Conservation (phyloP, 1,140 invertebrate species). For the Cylas formicarius region DNA sequence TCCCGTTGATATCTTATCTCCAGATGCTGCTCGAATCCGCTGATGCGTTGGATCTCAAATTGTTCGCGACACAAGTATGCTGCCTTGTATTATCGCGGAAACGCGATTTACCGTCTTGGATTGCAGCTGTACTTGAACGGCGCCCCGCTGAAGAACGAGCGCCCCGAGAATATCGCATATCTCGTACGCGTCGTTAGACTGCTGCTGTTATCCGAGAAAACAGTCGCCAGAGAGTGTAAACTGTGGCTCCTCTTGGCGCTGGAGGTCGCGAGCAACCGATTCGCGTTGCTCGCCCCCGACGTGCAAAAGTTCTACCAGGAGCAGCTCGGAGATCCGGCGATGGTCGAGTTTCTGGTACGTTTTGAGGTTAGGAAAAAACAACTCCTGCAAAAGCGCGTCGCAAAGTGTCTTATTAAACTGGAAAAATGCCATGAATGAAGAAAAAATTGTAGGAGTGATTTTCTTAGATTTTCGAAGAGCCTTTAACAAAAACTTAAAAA, state of each 20-base stretch:
- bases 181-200: slow-evolving; percentile 27
- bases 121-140: slow-evolving; percentile 36
- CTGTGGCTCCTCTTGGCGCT: slow-evolving; percentile 32
- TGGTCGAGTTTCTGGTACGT: slow-evolving; percentile 31
- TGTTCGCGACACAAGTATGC: slow-evolving; percentile 27
- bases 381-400: too few relatives aligned
- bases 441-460: too few relatives aligned
- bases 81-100: background rate
- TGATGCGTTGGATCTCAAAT: slow-evolving; percentile 21
- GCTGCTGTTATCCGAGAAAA: slow-evolving; percentile 20
- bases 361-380: too few relatives aligned
- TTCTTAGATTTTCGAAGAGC: too few relatives aligned
- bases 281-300: slow-evolving; percentile 28
- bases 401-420: too few relatives aligned
- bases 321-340: slow-evolving; percentile 29
- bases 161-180: slow-evolving; percentile 26
- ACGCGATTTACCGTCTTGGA: background rate
- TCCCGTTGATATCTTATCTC: slow-evolving; percentile 25
- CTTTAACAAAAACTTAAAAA: too few relatives aligned
- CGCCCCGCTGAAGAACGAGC: slow-evolving; percentile 21
- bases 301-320: slow-evolving; percentile 33
- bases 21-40: slow-evolving; percentile 28
- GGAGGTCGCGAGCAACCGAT: slow-evolving; percentile 28
- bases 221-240: slow-evolving; percentile 26
- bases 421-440: too few relatives aligned